phyloP scores from a whole-genome alignment of 2,888 invertebrate species.

The Acronicta aceris region DNA sequence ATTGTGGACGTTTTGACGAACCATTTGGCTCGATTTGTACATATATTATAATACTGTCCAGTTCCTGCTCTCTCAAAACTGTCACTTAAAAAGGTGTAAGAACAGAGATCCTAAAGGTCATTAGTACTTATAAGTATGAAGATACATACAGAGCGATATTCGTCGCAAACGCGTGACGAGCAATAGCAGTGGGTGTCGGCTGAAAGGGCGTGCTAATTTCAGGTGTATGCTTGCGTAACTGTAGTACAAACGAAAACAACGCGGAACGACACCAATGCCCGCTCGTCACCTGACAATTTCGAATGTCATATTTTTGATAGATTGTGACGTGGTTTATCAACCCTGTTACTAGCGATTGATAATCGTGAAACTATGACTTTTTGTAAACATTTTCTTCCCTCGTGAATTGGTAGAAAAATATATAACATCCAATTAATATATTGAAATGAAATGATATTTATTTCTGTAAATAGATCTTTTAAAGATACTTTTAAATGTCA shows the following conservation, averaged over 20 bases:
- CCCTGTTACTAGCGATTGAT: slow-evolving; percentile 19
- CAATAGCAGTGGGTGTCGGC: slow-evolving; percentile 64
- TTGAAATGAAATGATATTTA: neutral
- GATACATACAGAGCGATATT: slow-evolving; percentile 39
- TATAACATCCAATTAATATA: slow-evolving; percentile 3
- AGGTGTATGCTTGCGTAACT: slow-evolving; percentile 66
- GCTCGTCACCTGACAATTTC: slow-evolving; percentile 52
- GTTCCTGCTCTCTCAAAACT: slow-evolving; percentile 11
- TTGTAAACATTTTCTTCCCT: slow-evolving; percentile 6
- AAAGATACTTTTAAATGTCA: too few species aligned
- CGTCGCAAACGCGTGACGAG: slow-evolving; percentile 59
- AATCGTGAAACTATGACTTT: slow-evolving; percentile 9
- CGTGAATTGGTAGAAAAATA: slow-evolving; percentile 1
- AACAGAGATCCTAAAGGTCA: neutral
- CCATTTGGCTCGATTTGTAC: slow-evolving; percentile 42
- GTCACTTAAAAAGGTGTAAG: slow-evolving; percentile 4
- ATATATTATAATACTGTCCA: slow-evolving; percentile 24
- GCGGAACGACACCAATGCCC: slow-evolving; percentile 64
- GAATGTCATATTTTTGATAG: slow-evolving; percentile 54
- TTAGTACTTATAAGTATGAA: slow-evolving; percentile 30
- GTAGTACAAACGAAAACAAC: slow-evolving; percentile 74
- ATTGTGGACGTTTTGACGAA: slow-evolving; percentile 55
- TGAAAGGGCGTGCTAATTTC: slow-evolving; percentile 73
- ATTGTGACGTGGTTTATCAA: slow-evolving; percentile 48
- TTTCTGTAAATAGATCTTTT: too few species aligned